phyloP scores from a whole-genome alignment of 1,140 invertebrate species.

The Aphelinus atriplicis region DNA sequence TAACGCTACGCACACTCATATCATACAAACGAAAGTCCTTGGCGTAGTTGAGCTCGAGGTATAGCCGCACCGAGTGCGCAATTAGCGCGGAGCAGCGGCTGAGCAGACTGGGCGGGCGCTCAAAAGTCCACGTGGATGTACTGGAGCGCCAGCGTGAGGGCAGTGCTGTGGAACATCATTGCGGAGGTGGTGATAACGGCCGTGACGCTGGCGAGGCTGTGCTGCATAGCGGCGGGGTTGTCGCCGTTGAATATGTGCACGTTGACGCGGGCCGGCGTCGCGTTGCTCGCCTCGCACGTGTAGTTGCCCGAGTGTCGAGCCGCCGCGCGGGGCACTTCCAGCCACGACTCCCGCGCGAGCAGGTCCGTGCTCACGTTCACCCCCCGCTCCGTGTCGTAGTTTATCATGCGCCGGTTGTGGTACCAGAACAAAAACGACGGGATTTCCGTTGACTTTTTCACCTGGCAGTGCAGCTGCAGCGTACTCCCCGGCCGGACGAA shows the following conservation, averaged over 20 bases:
- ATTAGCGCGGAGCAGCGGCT: no score
- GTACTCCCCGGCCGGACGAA: constrained; percentile 87
- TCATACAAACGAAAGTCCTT: no score
- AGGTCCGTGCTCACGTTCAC: constrained; percentile 83
- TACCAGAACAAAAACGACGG: constrained; percentile 91
- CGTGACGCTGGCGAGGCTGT: constrained; percentile 60
- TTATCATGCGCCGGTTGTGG: constrained; percentile 89
- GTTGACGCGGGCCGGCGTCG: constrained; percentile 82
- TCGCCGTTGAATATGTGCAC: constrained; percentile 87
- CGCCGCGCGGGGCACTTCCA: constrained; percentile 75
- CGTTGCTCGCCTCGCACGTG: constrained; percentile 86
- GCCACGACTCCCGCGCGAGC: constrained; percentile 68
- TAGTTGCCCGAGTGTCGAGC: constrained; percentile 86
- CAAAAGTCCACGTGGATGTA: constrained; percentile 32
- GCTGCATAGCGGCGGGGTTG: constrained; percentile 70
- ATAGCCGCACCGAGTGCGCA: no score
- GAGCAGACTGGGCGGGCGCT: no score
- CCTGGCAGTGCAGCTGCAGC: constrained; percentile 80
- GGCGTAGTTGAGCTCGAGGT: no score
- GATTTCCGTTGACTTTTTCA: constrained; percentile 83
- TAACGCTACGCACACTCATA: no score
- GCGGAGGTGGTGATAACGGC: constrained; percentile 55
- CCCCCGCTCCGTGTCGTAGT: constrained; percentile 84
- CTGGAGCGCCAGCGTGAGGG: constrained; percentile 51
- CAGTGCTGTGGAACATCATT: constrained; percentile 52